phyloP scores from a whole-genome alignment of 2,113 vertebrate species.

The Penelope pileata region DNA sequence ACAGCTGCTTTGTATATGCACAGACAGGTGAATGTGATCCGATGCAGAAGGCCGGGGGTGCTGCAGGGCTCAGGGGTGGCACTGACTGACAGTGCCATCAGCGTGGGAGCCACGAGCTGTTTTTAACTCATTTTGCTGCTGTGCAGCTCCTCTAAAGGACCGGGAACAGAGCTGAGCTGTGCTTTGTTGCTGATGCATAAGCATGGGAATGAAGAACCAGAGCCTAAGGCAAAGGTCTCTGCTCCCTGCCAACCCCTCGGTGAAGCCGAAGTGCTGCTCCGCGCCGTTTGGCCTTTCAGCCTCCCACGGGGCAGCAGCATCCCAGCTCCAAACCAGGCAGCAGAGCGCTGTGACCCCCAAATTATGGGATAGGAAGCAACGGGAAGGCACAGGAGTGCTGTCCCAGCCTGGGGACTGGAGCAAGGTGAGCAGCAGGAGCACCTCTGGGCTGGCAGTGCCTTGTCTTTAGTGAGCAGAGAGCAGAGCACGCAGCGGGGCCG shows the following conservation, averaged over 20 bases:
- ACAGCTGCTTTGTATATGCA: no score
- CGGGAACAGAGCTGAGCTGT: neutral
- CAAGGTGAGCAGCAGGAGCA: neutral
- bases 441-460: neutral
- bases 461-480: neutral
- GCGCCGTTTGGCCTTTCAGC: neutral
- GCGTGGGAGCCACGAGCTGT: neutral
- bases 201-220: neutral
- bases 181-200: neutral
- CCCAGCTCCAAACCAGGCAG: neutral
- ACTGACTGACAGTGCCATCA: neutral
- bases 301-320: neutral
- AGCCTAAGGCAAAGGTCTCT: neutral
- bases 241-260: neutral
- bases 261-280: neutral
- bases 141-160: neutral
- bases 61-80: neutral
- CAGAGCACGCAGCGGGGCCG: neutral
- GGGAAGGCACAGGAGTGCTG: neutral
- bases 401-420: neutral
- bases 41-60: neutral
- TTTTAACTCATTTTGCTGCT: neutral
- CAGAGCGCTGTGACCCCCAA: neutral
- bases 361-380: neutral
- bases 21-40: neutral